Conservation (phyloP, 2,888 invertebrate genomes). For the Conistra vaccinii region DNA sequence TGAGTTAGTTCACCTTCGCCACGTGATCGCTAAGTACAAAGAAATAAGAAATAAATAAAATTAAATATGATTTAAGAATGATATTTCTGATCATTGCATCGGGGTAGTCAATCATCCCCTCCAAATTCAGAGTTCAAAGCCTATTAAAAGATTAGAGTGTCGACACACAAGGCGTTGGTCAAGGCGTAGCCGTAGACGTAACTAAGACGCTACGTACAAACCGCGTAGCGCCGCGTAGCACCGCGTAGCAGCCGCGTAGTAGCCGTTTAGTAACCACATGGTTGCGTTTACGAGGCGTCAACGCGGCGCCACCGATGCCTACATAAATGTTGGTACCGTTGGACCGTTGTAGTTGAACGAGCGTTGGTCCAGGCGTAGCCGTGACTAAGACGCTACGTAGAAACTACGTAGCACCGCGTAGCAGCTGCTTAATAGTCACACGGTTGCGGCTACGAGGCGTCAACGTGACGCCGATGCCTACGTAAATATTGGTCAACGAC, state of each 20-base stretch:
- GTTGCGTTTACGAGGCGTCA: not conserved
- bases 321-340: not conserved
- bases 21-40: not conserved
- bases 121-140: not conserved
- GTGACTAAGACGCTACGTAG: not conserved
- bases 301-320: not conserved
- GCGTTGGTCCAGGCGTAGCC: not conserved
- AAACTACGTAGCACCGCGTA: not conserved
- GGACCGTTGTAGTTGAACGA: not conserved
- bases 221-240: no score
- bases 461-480: not conserved
- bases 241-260: no score
- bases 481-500: not conserved
- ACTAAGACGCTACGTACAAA: no score
- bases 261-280: not conserved
- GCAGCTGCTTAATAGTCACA: not conserved
- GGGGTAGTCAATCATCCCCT: not conserved
- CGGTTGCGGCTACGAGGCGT: not conserved
- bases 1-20: not conserved
- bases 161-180: not conserved
- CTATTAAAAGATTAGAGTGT: not conserved
- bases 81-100: not conserved
- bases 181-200: not conserved
- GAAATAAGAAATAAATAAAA: not conserved
- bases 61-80: not conserved